Evolutionary conservation across 2,797 vertebrate species (phyloP), one percentile per base, ranked within the genome.

Genomic region (Pteronotus mesoamericanus): DNA sequence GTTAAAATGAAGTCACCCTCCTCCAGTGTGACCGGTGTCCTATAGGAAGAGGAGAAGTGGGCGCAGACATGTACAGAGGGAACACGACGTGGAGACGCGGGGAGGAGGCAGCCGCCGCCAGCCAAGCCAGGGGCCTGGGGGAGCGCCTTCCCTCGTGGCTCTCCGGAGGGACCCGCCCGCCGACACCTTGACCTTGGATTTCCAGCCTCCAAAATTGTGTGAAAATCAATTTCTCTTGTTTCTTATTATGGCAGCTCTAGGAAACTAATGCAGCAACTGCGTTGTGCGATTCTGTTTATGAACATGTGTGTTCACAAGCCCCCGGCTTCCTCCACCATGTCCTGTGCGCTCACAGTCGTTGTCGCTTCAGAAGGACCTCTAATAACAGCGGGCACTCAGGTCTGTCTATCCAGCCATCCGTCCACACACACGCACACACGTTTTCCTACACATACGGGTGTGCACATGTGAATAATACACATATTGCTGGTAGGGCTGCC

Each of bases 121-220:
- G 12, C n/a, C 21, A 34, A n/a, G 15, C 51, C 61, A 26, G 32
- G 26, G 71, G 16, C 4, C 9, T 4, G 12, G 16, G 34, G 46
- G 9, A 75, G 7, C 18, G 15, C 29, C 9, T 39, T 44, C 26
- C 16, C 39, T 53, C 5, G 1, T 0, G 6, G 15, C 1, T 34
- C 3, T 55, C 10, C 12, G 59, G 34, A 69, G 5, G 26, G 83
- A 19, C 6, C 1, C 42, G 34, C 2, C 11, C 39, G 9, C 14
- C 3, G 2, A 53, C 9, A 48, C 8, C 12, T 46, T 19, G 9
- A 51, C 10, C 39, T 75, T 24, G 22, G 9, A 44, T 18, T 51
- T 46, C 37, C 46, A 37, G 18, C 14, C 42, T 82, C 72, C 34
- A 69, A 66, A 29, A 53, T 22, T 12, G 74, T 26, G 39, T 21